phyloP scores from a whole-genome alignment of 2,888 invertebrate genomes.

The Callyntrura guangdongensis region DNA sequence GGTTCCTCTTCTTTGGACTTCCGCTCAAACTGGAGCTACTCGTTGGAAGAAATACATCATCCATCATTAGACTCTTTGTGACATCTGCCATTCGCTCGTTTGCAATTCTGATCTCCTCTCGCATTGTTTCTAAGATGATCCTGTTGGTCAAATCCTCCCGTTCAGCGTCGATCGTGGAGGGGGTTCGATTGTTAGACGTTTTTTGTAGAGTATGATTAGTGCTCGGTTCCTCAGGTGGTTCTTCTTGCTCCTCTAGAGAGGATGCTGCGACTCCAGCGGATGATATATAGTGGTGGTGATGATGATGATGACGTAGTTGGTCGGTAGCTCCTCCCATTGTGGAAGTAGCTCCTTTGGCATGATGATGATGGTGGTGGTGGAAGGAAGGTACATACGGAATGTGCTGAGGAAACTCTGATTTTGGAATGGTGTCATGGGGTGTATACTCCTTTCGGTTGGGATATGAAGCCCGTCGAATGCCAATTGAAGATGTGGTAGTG shows the following conservation, averaged over 20 bases:
- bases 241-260: slow-evolving; percentile 71
- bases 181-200: background rate
- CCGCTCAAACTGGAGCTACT: background rate
- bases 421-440: slow-evolving; percentile 72
- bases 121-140: slow-evolving; percentile 81
- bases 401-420: slow-evolving; percentile 72
- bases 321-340: slow-evolving; percentile 1
- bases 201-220: slow-evolving; percentile 43
- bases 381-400: slow-evolving; percentile 70
- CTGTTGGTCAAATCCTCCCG: slow-evolving; percentile 68
- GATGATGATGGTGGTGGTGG: slow-evolving; percentile 67
- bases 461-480: slow-evolving; percentile 66
- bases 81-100: slow-evolving; percentile 82
- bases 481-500: slow-evolving; percentile 23
- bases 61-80: slow-evolving; percentile 82
- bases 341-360: slow-evolving; percentile 7
- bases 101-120: slow-evolving; percentile 83
- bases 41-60: slow-evolving; percentile 77
- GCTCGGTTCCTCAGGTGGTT: slow-evolving; percentile 67
- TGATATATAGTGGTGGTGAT: slow-evolving; percentile 54
- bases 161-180: slow-evolving; percentile 37
- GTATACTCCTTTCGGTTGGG: slow-evolving; percentile 68
- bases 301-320: slow-evolving; percentile 49
- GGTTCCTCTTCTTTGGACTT: background rate
- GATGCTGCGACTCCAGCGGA: slow-evolving; percentile 37